Percentiles rank a stretch among this genome's conserved stretches.
phyloP scores from a whole-genome alignment of 1,140 invertebrate species.

The Oedothorax gibbosus region DNA sequence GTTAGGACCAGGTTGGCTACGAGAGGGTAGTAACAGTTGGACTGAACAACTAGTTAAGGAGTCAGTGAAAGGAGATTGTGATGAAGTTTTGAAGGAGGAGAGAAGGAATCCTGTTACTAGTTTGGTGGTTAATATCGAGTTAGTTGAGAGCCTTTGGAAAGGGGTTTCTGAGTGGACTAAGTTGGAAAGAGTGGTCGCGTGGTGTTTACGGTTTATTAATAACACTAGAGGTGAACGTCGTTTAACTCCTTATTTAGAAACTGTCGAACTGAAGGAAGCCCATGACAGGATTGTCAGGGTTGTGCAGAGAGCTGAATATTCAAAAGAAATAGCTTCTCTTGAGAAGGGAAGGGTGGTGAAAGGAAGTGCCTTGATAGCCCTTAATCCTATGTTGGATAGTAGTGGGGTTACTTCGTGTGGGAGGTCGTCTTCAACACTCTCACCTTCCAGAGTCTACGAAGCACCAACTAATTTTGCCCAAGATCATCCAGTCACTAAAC shows the following conservation, averaged over 20 bases:
- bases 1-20: neutral
- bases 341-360: neutral
- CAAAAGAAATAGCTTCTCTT: neutral
- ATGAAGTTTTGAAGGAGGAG: neutral
- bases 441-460: neutral
- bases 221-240: neutral
- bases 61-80: neutral
- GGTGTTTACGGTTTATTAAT: neutral
- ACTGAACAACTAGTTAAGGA: too few relatives aligned
- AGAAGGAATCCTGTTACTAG: neutral
- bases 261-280: neutral
- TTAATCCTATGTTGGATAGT: constrained; percentile 14
- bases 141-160: neutral
- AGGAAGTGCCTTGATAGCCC: neutral
- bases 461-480: neutral
- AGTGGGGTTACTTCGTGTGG: neutral
- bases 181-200: neutral
- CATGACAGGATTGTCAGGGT: neutral
- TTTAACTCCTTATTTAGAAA: neutral
- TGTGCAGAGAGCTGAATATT: neutral
- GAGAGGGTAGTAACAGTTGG: neutral
- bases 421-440: neutral
- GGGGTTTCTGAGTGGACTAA: neutral
- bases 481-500: neutral
- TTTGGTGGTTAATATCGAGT: neutral